A percentile compares a stretch with the other conserved stretches of the same genome.
These are phyloP conservation scores for Archocentrus centrarchus DNA, from an alignment of 2,113 vertebrate genomes.

Conservation along the genomic window DNA sequence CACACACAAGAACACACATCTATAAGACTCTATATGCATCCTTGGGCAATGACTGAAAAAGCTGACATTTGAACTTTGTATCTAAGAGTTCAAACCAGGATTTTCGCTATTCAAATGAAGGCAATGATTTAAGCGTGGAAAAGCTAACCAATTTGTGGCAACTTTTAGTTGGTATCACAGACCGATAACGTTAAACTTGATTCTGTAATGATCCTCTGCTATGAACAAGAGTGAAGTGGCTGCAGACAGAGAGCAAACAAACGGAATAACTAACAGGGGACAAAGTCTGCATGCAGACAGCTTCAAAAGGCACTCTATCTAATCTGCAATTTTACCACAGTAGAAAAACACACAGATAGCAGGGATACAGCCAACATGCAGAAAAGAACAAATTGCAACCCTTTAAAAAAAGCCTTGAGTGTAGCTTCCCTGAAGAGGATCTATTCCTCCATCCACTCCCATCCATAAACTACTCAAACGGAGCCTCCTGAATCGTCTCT, in stretches of 20 bases:
- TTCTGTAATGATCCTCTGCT: constrained; percentile 15
- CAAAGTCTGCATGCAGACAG: constrained; percentile 78
- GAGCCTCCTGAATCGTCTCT: neutral
- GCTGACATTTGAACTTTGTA: constrained; percentile 33
- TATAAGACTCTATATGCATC: neutral
- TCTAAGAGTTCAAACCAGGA: neutral
- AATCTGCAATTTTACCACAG: constrained; percentile 69
- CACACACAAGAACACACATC: neutral
- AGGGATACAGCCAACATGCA: constrained; percentile 1
- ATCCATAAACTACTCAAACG: neutral
- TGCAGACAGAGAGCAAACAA: constrained; percentile 70
- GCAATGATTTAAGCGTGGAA: neutral
- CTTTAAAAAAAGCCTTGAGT: neutral
- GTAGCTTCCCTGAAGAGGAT: neutral
- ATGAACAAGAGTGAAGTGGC: constrained; percentile 7
- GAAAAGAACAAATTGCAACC: constrained; percentile 16
- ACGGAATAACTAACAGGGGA: constrained; percentile 61
- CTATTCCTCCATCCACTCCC: neutral
- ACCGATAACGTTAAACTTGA: constrained; percentile 42
- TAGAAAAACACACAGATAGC: constrained; percentile 70
- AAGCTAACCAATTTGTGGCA: neutral
- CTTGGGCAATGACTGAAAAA: constrained; percentile 37
- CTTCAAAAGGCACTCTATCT: constrained; percentile 81
- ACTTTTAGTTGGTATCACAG: neutral
- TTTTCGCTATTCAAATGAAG: neutral